Evolutionary conservation across 1,140 invertebrate species (phyloP).

Genomic region (Diorhabda elongata): DNA sequence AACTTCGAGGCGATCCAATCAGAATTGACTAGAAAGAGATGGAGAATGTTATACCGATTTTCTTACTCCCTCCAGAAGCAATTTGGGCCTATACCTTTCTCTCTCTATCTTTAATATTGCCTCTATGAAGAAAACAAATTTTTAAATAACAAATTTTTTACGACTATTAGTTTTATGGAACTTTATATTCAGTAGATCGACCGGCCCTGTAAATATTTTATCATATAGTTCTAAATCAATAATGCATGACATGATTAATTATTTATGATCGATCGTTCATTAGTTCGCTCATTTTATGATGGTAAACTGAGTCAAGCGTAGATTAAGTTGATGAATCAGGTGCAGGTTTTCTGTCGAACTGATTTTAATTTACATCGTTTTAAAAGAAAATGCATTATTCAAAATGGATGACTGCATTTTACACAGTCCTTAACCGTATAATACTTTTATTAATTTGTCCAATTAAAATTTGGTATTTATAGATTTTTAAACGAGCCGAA

Average conservation of each 20-base stretch:
- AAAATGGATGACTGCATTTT: constrained; percentile 2
- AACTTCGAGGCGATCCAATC: no score
- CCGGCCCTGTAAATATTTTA: constrained; percentile 25
- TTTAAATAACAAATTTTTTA: no score
- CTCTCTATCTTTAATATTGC: no score
- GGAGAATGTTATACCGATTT: no score
- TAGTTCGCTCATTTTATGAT: constrained; percentile 34
- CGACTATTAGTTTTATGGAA: no score
- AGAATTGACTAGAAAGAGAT: no score
- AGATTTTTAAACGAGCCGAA: no score
- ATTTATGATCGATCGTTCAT: constrained; percentile 40
- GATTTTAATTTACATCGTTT: constrained; percentile 16
- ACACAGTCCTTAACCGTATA: background rate
- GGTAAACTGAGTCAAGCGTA: constrained; percentile 16
- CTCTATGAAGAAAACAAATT: no score
- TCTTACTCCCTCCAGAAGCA: no score
- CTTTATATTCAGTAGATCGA: background rate
- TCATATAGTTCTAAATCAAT: constrained; percentile 37
- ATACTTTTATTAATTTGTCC: background rate
- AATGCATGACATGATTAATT: constrained; percentile 38
- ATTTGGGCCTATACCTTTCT: no score
- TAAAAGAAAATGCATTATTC: constrained; percentile 14
- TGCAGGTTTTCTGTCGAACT: constrained; percentile 18
- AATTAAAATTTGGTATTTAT: no score
- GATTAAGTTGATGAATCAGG: constrained; percentile 17